Base-by-base conservation (phyloP, 2,888 invertebrate genomes). In the Cataglyphis altisquamis region DNA sequence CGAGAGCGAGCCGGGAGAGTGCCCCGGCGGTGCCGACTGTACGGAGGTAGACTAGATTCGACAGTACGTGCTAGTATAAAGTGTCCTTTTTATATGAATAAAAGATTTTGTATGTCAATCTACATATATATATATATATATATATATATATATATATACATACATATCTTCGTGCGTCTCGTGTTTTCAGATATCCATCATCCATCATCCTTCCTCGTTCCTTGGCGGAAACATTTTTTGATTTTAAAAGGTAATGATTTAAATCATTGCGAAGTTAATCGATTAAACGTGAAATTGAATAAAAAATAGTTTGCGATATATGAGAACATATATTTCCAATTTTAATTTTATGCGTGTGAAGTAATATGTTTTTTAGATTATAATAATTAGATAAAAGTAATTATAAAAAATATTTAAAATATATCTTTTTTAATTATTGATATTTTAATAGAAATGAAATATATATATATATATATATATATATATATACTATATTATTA, bases 41-140 rank as follows among this genome's bases (percentile, higher is more conserved):
- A 89, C 86, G 92, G 91, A 92, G 87, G 83, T 92, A 93, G 89
- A 88, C 85, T 93, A 93, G 90, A 84, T 91, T 93, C 91, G 91
- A 92, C 92, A 92, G 92, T 93, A 93, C 91, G 91, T 93, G 92
- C 92, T 93, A 93, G 93, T 93, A 93, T 93, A 93, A 93, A 94
- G 93, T 93, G 93, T 93, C 93, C 93, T 93, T 93, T 52, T 94
- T 94, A 93, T 93, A 93, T 92, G 91, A 94, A 93, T 94, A 93
- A 93, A 94, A 90, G 92, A 93, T 94, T 94, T 94, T 93, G 93
- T 94, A 94, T 93, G 93, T 93, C 91, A 91, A 67, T 29, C 6
- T 48, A 25, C 2, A 29, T 29, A 29, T 25, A 25, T 25, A 21
- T 25, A 25, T 25, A 25, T n/a, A n/a, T n/a, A n/a, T n/a, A n/a